Base-by-base conservation (phyloP, 35 echinoderm and acorn worm genomes). In the Lytechinus variegatus region DNA sequence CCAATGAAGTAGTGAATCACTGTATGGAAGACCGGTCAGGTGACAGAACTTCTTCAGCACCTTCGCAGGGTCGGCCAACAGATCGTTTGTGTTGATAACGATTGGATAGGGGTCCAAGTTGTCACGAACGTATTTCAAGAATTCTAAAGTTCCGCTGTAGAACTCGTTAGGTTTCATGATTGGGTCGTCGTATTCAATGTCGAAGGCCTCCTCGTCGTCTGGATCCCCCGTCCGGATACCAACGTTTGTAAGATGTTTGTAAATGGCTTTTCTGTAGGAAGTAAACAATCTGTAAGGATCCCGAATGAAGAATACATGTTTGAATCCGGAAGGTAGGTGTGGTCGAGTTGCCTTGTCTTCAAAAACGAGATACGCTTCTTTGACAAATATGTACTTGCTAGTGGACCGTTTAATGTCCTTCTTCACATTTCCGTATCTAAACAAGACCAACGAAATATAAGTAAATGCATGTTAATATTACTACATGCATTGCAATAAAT, bases 251-350 rank as follows among this genome's bases (percentile, higher is more conserved):
- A 52, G 27, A 44, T 89, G 79, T 16, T 95, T 87, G 52, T 95
- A 87, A 19, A 89, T n/a, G 4, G 93, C 86, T 53, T 94, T 95
- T n/a, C 93, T 91, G 89, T 79, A 95, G 12, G 96, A 97, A 3
- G 53, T 28, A 28, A 95, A 97, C 7, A 95, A 92, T 53, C 89
- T 57, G 21, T 52, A 9, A 7, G 97, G 97, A 95, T 97, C 44
- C 7, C 97, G 92, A 9, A 97, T 97, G 53, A 97, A 24, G 87
- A 97, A 96, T 5, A 87, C 94, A 55, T 97, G 97, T 28, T 61
- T 92, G 71, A 96, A 97, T 8, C 97, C 97, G 27, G 88, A n/a
- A 0, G 97, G 97, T 9, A 97, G 19, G 24, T 88, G 52, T 21
- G 33, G 27, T 21, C 88, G 3, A 4, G 29, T 21, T 90, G 10